These are phyloP conservation scores for Idaea aversata DNA, from an alignment of 2,888 invertebrate genomes.

Conservation along the genomic window DNA sequence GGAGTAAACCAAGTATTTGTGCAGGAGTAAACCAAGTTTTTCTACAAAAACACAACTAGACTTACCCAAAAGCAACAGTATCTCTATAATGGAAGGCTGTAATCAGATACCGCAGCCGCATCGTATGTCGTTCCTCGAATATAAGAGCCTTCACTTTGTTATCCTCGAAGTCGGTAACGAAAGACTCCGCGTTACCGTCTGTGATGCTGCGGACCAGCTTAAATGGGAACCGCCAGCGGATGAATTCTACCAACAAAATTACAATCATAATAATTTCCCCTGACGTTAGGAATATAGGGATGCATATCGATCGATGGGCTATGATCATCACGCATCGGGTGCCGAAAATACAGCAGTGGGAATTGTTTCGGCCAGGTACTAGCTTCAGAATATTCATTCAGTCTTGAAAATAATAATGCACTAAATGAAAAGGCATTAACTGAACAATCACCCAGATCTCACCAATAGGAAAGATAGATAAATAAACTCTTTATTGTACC, in stretches of 20 bases:
- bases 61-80: constrained; percentile 91
- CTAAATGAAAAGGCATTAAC: no score
- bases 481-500: no score
- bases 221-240: constrained; percentile 92
- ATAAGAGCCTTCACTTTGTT: constrained; percentile 94
- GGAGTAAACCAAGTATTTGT: not conserved
- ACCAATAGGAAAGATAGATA: no score
- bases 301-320: no score
- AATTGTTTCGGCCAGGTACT: no score
- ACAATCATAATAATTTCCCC: not conserved
- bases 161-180: constrained; percentile 94
- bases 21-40: not conserved
- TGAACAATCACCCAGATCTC: no score
- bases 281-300: not conserved
- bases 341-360: not conserved
- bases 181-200: constrained; percentile 86
- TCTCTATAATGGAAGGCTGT: constrained; percentile 93
- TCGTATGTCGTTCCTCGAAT: constrained; percentile 88
- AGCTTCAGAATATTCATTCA: no score
- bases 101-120: constrained; percentile 92
- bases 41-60: not conserved
- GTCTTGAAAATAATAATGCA: no score
- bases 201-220: constrained; percentile 86
- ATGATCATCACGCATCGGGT: no score
- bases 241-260: constrained; percentile 83